These are phyloP conservation scores for Ceratosolen fusciceps DNA, from an alignment of 1,140 invertebrate genomes.

Conservation along the genomic window DNA sequence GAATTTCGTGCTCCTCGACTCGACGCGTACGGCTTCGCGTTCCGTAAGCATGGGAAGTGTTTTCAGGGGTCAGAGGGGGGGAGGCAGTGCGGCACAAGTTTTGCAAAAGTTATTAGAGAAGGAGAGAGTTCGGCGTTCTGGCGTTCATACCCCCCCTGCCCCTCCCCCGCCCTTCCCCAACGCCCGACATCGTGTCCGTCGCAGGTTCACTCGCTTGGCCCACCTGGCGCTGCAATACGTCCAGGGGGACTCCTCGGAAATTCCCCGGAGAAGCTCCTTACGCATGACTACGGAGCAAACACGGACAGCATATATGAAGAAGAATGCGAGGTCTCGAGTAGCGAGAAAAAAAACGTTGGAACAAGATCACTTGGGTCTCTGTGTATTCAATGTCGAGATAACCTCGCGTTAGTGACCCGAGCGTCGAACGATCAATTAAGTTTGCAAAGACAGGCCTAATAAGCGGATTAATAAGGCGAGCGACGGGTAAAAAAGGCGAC, in stretches of 20 bases:
- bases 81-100: slow-evolving; percentile 34
- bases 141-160: background rate
- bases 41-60: slow-evolving; percentile 1
- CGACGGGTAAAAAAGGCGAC: too few relatives aligned
- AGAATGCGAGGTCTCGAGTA: background rate
- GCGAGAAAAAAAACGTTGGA: background rate
- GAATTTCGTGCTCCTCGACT: background rate
- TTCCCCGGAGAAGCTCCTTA: slow-evolving; percentile 46
- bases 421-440: too few relatives aligned
- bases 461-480: too few relatives aligned
- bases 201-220: slow-evolving; percentile 7
- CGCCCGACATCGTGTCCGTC: background rate
- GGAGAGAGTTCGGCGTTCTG: slow-evolving; percentile 47
- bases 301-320: slow-evolving; percentile 30
- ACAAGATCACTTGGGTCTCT: too few relatives aligned
- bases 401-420: too few relatives aligned
- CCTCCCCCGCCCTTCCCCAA: too few relatives aligned
- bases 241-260: slow-evolving; percentile 44
- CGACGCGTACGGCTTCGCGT: slow-evolving; percentile 2
- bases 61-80: background rate
- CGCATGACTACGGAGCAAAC: slow-evolving; percentile 14
- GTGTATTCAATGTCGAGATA: too few relatives aligned
- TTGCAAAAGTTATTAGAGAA: slow-evolving; percentile 51
- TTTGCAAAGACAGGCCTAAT: too few relatives aligned
- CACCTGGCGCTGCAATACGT: slow-evolving; percentile 48